These are phyloP conservation scores for Antitype chi DNA, from an alignment of 2,888 invertebrate genomes.

Conservation along the genomic window DNA sequence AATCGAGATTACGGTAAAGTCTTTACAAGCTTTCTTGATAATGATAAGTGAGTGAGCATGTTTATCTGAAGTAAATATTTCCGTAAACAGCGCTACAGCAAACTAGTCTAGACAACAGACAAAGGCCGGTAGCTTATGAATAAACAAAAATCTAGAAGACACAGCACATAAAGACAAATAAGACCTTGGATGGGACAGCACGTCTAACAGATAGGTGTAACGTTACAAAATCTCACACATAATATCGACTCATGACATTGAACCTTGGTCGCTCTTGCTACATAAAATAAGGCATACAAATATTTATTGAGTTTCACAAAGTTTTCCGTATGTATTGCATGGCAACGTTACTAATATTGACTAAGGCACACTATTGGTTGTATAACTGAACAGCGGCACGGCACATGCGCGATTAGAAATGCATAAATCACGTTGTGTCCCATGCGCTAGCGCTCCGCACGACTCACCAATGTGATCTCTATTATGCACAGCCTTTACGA, in stretches of 20 bases:
- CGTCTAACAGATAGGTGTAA: constrained; percentile 59
- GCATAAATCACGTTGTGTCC: constrained; percentile 80
- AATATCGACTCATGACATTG: constrained; percentile 64
- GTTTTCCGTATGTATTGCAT: constrained; percentile 63
- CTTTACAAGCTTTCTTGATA: constrained; percentile 7
- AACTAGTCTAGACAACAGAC: constrained; percentile 44
- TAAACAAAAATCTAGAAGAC: constrained; percentile 52
- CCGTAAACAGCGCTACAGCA: constrained; percentile 24
- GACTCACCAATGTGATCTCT: constrained; percentile 70
- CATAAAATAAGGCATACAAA: constrained; percentile 56
- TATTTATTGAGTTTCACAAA: constrained; percentile 56
- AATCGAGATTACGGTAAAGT: constrained; percentile 12
- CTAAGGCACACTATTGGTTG: constrained; percentile 67
- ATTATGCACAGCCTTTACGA: constrained; percentile 66
- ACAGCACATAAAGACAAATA: constrained; percentile 50
- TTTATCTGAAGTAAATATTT: constrained; percentile 39
- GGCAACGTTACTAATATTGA: constrained; percentile 66
- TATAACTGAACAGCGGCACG: constrained; percentile 68
- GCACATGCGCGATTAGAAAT: constrained; percentile 79
- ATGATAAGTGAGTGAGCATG: constrained; percentile 22
- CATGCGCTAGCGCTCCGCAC: constrained; percentile 75
- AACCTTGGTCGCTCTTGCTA: constrained; percentile 56
- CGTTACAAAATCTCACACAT: constrained; percentile 65
- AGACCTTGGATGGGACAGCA: constrained; percentile 54
- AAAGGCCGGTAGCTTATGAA: constrained; percentile 44